These are phyloP conservation scores for Cactoblastis cactorum DNA, from an alignment of 2,888 invertebrate genomes.

Conservation along the genomic window DNA sequence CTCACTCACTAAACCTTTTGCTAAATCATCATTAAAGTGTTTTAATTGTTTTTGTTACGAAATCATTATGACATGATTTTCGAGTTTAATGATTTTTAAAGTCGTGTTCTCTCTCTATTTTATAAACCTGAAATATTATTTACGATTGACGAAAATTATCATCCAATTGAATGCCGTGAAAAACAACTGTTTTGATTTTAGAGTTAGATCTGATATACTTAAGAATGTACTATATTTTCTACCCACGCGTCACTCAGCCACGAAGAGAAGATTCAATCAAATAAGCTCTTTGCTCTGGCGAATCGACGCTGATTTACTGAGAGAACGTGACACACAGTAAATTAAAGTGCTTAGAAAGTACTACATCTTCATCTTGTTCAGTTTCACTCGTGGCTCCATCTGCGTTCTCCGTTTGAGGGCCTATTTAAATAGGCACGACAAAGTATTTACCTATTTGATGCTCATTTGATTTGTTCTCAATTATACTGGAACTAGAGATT, in stretches of 20 bases:
- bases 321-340: not conserved
- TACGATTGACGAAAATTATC: too few species aligned
- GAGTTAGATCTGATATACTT: not conserved
- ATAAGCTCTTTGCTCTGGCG: not conserved
- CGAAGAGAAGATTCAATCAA: slow-evolving; percentile 11
- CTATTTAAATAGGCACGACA: too few species aligned
- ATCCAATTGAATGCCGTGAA: not conserved
- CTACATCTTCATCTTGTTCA: not conserved
- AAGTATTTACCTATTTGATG: too few species aligned
- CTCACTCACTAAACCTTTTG: too few species aligned
- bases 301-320: slow-evolving; percentile 9
- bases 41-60: not conserved
- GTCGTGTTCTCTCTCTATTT: not conserved
- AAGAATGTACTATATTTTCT: not conserved
- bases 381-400: not conserved
- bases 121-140: too few species aligned
- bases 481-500: too few species aligned
- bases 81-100: too few species aligned
- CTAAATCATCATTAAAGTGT: too few species aligned
- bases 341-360: not conserved
- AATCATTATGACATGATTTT: too few species aligned
- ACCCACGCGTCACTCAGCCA: slow-evolving; percentile 6
- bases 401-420: not conserved
- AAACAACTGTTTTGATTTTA: not conserved
- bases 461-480: too few species aligned